Conservation (phyloP, 2,888 invertebrate species). For the Teinopalpus imperialis region DNA sequence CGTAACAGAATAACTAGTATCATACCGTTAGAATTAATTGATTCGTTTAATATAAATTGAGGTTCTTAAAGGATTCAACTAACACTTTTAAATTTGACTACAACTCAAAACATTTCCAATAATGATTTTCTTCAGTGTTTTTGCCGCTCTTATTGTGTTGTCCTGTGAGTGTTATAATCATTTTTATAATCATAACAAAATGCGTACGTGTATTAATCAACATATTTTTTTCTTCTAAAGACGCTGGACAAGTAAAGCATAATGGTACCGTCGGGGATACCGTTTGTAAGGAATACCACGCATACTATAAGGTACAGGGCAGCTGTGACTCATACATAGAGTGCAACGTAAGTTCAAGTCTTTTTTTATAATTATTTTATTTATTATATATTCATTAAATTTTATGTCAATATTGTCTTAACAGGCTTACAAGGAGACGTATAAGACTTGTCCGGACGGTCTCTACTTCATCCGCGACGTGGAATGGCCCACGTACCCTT, state of each 20-base stretch:
- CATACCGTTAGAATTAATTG: too few species aligned
- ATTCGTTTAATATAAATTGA: too few species aligned
- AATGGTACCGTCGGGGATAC: background rate
- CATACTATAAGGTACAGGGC: slow-evolving; percentile 81
- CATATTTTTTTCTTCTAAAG: background rate
- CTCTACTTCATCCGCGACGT: slow-evolving; percentile 87
- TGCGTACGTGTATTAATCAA: too few species aligned
- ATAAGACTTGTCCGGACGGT: slow-evolving; percentile 89
- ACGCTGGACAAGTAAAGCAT: background rate
- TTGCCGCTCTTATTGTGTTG: too few species aligned
- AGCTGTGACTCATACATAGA: slow-evolving; percentile 87
- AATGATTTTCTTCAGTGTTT: too few species aligned
- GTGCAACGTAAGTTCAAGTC: slow-evolving; percentile 64
- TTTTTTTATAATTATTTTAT: slow-evolving; percentile 34
- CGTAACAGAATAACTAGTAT: too few species aligned
- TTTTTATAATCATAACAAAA: too few species aligned
- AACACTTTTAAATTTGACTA: too few species aligned
- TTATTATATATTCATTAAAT: background rate
- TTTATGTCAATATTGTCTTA: slow-evolving; percentile 48
- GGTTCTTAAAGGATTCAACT: too few species aligned
- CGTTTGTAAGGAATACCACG: slow-evolving; percentile 35
- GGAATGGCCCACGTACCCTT: slow-evolving; percentile 86
- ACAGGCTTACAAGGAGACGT: slow-evolving; percentile 76
- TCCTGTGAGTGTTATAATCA: too few species aligned
- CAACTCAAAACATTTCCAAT: too few species aligned